Evolutionary conservation across 2,888 invertebrate genomes (phyloP).

Genomic region (Clitarchus hookeri): DNA sequence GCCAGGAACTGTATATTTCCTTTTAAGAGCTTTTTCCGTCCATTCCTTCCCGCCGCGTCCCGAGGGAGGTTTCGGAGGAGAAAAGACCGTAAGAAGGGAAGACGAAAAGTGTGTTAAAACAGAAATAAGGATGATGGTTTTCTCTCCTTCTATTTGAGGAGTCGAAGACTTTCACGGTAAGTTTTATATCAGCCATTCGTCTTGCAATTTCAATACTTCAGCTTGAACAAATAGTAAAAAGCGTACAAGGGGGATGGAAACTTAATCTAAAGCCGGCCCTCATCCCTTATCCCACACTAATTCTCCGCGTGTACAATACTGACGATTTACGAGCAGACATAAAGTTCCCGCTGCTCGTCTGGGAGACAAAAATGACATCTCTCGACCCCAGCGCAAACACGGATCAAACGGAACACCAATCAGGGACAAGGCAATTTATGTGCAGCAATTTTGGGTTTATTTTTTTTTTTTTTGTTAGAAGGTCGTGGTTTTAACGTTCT

Average conservation of each 20-base stretch:
- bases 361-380: constrained; percentile 22
- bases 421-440: neutral
- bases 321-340: constrained; percentile 36
- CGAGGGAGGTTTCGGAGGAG: neutral
- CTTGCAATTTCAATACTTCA: constrained; percentile 41
- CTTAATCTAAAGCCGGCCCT: neutral
- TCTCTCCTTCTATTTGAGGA: constrained; percentile 26
- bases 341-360: constrained; percentile 23
- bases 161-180: constrained; percentile 5
- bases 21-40: constrained; percentile 28
- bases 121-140: constrained; percentile 36
- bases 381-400: constrained; percentile 35
- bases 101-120: constrained; percentile 28
- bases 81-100: neutral
- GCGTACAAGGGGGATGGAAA: constrained; percentile 19
- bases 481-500: neutral
- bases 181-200: constrained; percentile 37
- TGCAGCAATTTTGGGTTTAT: neutral
- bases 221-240: constrained; percentile 25
- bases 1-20: constrained; percentile 29
- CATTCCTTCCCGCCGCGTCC: constrained; percentile 23
- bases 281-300: constrained; percentile 26
- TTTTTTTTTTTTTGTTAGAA: neutral
- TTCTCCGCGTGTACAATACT: constrained; percentile 21
- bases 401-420: neutral